A percentile compares a stretch with the other conserved stretches of the same genome.
Conservation (phyloP, 2,797 vertebrate genomes). For the Acestrorhynchus altus region DNA sequence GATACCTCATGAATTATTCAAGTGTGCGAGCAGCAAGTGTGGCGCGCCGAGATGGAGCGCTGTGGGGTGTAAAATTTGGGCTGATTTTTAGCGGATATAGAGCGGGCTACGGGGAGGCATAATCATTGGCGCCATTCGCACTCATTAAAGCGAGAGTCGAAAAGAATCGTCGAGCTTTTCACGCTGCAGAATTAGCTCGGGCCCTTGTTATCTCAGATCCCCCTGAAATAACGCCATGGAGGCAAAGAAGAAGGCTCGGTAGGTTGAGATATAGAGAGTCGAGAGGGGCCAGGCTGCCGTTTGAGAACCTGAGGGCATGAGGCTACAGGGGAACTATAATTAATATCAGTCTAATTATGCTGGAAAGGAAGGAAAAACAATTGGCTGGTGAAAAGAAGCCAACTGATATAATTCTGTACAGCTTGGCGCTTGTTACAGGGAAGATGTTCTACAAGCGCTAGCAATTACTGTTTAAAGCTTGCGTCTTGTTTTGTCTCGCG, state of each 20-base stretch:
- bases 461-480: not conserved
- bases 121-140: slow-evolving; percentile 30
- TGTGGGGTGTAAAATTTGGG: slow-evolving; percentile 61
- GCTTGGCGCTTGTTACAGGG: not conserved
- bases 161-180: slow-evolving; percentile 41
- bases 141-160: slow-evolving; percentile 47
- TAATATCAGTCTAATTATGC: slow-evolving; percentile 11
- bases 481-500: slow-evolving; percentile 5
- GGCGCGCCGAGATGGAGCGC: slow-evolving; percentile 44
- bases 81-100: slow-evolving; percentile 54
- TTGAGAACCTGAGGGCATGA: not conserved
- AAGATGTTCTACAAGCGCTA: not conserved
- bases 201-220: slow-evolving; percentile 7
- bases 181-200: not conserved
- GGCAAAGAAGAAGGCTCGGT: not conserved
- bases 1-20: slow-evolving; percentile 64
- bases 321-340: not conserved
- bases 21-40: slow-evolving; percentile 39
- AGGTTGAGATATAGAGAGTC: not conserved
- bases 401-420: not conserved
- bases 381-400: not conserved
- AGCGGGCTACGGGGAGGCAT: slow-evolving; percentile 45
- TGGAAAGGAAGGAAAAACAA: slow-evolving; percentile 5
- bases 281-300: not conserved
- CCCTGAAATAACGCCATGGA: not conserved